Evolutionary conservation across 1,140 invertebrate species (phyloP).

Genomic region (Mya arenaria): DNA sequence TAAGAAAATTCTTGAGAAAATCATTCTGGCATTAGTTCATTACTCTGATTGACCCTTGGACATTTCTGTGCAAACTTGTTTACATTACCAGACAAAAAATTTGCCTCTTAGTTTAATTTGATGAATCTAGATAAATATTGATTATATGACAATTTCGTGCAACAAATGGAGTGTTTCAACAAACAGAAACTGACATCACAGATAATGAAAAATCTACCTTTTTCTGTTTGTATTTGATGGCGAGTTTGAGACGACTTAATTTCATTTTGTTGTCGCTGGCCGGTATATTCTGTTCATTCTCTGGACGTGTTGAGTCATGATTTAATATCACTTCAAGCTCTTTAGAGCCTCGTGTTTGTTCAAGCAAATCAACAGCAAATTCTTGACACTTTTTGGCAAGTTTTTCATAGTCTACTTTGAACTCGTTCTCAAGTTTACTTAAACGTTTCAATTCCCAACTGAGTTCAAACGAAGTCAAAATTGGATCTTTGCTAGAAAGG

Average conservation of each 20-base stretch:
- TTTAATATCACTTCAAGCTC: slow-evolving; percentile 95
- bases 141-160: too few relatives aligned
- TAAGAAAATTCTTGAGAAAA: too few relatives aligned
- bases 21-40: too few relatives aligned
- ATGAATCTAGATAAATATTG: too few relatives aligned
- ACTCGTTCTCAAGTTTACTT: slow-evolving; percentile 98
- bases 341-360: slow-evolving; percentile 97
- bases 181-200: not conserved
- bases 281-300: slow-evolving; percentile 59
- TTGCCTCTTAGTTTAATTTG: too few relatives aligned
- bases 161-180: too few relatives aligned
- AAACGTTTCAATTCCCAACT: slow-evolving; percentile 97
- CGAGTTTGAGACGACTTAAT: slow-evolving; percentile 96
- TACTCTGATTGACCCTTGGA: too few relatives aligned
- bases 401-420: slow-evolving; percentile 93
- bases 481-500: slow-evolving; percentile 97
- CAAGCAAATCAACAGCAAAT: slow-evolving; percentile 97
- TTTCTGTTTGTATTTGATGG: slow-evolving; percentile 98
- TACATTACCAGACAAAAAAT: too few relatives aligned
- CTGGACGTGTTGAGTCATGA: slow-evolving; percentile 73
- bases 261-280: slow-evolving; percentile 95
- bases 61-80: too few relatives aligned
- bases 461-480: slow-evolving; percentile 97
- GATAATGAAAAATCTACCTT: slow-evolving; percentile 86
- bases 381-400: slow-evolving; percentile 97